These are phyloP conservation scores for Caenorhabditis sp. DNA, from an alignment of 2,888 invertebrate species.

Conservation along the genomic window DNA sequence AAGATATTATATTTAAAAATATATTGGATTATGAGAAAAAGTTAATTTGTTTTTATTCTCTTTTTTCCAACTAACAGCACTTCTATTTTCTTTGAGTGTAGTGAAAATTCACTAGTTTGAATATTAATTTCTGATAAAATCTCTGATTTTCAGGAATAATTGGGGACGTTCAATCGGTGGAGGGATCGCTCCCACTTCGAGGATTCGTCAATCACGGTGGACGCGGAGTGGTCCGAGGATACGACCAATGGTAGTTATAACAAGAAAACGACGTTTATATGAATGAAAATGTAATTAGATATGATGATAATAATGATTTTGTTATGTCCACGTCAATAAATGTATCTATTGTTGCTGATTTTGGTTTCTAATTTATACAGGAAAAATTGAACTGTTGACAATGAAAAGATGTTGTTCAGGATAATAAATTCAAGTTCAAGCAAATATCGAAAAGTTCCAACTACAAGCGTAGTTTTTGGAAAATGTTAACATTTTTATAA, in stretches of 20 bases:
- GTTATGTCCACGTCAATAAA: neutral
- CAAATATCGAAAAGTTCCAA: too few relatives aligned
- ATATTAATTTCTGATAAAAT: too few relatives aligned
- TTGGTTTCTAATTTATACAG: neutral
- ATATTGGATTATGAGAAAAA: constrained; percentile 33
- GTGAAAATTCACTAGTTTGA: too few relatives aligned
- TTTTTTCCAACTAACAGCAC: constrained; percentile 5
- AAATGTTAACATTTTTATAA: too few relatives aligned
- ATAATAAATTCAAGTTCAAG: too few relatives aligned
- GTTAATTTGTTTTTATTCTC: constrained; percentile 25
- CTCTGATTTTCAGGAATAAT: constrained; percentile 35
- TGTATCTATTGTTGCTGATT: neutral
- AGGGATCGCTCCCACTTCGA: constrained; percentile 38
- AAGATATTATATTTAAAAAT: constrained; percentile 34
- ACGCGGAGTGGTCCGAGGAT: constrained; percentile 31
- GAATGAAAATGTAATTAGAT: neutral
- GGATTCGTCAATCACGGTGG: constrained; percentile 44
- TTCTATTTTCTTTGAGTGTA: constrained; percentile 1
- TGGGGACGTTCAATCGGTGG: constrained; percentile 43
- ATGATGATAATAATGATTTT: neutral
- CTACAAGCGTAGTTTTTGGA: too few relatives aligned
- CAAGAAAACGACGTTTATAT: neutral
- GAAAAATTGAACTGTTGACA: too few relatives aligned
- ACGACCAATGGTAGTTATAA: constrained; percentile 36
- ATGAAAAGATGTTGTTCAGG: too few relatives aligned